Conservation (phyloP, 2,797 vertebrate species). For the Remorina albescens region DNA sequence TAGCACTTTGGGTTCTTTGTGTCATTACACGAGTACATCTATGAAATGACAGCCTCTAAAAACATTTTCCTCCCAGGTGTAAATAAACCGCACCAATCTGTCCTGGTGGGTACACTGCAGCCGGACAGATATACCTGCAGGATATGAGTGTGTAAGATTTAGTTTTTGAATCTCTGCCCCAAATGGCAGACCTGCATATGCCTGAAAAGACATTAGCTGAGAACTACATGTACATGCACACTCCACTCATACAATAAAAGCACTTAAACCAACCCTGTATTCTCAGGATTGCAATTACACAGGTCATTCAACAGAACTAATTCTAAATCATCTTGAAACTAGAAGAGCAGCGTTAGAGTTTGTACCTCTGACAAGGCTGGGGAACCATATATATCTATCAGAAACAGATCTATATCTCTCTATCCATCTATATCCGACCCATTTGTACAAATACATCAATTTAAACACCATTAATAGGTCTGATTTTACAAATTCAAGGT, state of each 20-base stretch:
- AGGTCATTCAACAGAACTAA: too few relatives aligned
- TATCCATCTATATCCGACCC: too few relatives aligned
- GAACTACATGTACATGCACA: constrained; percentile 1
- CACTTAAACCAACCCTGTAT: background rate
- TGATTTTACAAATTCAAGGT: too few relatives aligned
- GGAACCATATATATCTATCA: too few relatives aligned
- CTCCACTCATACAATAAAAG: background rate
- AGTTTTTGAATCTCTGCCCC: constrained; percentile 16
- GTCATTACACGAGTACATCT: constrained; percentile 17
- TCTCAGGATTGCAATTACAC: background rate
- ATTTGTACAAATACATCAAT: too few relatives aligned
- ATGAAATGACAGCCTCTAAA: constrained; percentile 55
- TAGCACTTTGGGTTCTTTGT: constrained; percentile 22
- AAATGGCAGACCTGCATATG: constrained; percentile 16
- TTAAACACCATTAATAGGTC: too few relatives aligned
- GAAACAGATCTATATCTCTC: too few relatives aligned
- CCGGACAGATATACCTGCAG: constrained; percentile 40
- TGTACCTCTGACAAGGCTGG: too few relatives aligned
- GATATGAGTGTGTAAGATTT: constrained; percentile 22
- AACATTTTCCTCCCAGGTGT: constrained; percentile 66
- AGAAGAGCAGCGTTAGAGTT: too few relatives aligned
- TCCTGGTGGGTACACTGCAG: constrained; percentile 24
- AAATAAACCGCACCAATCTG: constrained; percentile 53
- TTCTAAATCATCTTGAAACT: too few relatives aligned
- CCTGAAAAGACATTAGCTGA: constrained; percentile 23